phyloP scores from a whole-genome alignment of 2,888 invertebrate species.

The Melanophora roralis region DNA sequence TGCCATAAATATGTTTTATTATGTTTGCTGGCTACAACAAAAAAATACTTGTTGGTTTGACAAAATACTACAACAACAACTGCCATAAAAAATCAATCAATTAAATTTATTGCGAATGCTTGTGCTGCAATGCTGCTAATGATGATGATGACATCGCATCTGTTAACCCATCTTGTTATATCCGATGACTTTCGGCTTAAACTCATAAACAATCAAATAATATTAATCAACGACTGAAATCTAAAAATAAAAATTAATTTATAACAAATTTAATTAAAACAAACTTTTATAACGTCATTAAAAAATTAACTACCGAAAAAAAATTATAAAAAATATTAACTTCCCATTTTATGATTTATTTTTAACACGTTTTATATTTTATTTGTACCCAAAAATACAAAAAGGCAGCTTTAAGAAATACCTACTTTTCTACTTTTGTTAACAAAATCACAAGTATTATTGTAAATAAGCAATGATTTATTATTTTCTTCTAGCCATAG shows the following conservation, averaged over 20 bases:
- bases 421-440: neutral
- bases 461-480: constrained; percentile 41
- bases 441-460: constrained; percentile 28
- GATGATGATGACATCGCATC: constrained; percentile 77
- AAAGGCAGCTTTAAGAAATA: constrained; percentile 27
- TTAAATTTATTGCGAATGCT: constrained; percentile 65
- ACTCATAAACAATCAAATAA: constrained; percentile 49
- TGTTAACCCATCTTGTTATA: constrained; percentile 76
- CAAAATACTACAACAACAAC: constrained; percentile 18
- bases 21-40: constrained; percentile 7
- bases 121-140: constrained; percentile 66
- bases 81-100: neutral
- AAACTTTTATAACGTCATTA: constrained; percentile 11
- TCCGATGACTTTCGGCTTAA: constrained; percentile 77
- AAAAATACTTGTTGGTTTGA: neutral
- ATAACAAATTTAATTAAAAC: neutral
- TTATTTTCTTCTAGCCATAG: constrained; percentile 65
- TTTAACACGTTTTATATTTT: constrained; percentile 4
- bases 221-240: constrained; percentile 61
- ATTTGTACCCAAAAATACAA: neutral
- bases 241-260: neutral
- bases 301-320: neutral
- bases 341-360: too few relatives aligned
- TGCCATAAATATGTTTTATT: constrained; percentile 50
- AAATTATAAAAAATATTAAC: too few relatives aligned